These are phyloP conservation scores for Halictus ligatus DNA, from an alignment of 2,888 invertebrate genomes.

Conservation along the genomic window DNA sequence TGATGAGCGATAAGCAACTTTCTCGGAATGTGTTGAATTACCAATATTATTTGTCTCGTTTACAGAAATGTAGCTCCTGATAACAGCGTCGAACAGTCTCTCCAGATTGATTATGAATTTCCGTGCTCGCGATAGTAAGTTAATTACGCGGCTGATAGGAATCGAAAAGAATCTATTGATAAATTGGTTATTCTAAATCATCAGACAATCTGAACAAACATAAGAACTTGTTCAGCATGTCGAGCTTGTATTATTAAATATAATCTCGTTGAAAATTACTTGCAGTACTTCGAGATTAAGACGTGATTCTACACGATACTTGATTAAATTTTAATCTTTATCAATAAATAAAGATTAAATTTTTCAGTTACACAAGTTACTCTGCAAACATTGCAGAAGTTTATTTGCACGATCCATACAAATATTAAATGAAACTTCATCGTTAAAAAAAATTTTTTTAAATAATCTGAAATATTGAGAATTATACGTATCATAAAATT, in stretches of 20 bases:
- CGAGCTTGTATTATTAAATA: too few relatives aligned
- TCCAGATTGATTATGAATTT: neutral
- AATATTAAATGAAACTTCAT: neutral
- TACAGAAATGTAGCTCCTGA: neutral
- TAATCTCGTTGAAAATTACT: neutral
- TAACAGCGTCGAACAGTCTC: neutral
- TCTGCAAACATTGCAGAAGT: neutral
- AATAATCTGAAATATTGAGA: neutral
- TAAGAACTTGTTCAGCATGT: neutral
- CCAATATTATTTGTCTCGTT: neutral
- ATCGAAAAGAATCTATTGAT: neutral
- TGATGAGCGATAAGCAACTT: neutral
- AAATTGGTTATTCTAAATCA: neutral
- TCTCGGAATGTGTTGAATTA: neutral
- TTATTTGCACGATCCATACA: too few relatives aligned
- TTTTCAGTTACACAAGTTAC: neutral
- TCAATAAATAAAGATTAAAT: too few relatives aligned
- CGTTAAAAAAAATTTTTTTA: neutral
- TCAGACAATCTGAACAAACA: neutral
- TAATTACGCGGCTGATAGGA: neutral
- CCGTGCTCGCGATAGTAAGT: neutral
- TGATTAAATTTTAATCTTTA: too few relatives aligned
- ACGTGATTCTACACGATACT: neutral
- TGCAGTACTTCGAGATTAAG: neutral
- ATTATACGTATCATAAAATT: neutral